Evolutionary conservation across 2,113 vertebrate genomes (phyloP).

Genomic region (Psittacula cyanocephala): DNA sequence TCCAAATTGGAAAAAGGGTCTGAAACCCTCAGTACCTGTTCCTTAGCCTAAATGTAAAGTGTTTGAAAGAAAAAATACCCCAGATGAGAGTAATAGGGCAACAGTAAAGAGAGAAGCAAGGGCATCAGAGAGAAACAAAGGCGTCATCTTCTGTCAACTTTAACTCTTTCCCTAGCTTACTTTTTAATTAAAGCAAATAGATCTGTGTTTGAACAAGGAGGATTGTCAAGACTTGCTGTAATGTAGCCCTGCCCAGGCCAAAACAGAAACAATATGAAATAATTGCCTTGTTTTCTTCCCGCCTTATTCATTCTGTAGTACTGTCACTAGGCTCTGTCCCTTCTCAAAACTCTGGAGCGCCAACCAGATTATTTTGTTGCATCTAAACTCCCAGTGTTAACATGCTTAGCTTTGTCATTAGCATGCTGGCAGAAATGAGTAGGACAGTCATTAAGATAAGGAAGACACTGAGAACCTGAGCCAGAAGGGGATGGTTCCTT

Average conservation of each 20-base stretch:
- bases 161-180: background rate
- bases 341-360: background rate
- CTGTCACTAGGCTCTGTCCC: background rate
- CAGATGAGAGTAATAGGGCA: background rate
- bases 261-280: background rate
- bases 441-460: background rate
- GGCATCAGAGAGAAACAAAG: background rate
- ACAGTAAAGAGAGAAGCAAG: background rate
- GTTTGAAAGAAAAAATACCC: background rate
- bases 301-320: background rate
- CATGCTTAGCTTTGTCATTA: background rate
- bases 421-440: background rate
- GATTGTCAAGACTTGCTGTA: constrained; percentile 8
- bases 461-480: background rate
- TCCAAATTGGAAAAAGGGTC: background rate
- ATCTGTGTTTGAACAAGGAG: background rate
- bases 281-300: background rate
- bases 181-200: constrained; percentile 21
- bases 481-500: background rate
- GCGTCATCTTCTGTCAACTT: background rate
- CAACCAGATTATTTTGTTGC: background rate
- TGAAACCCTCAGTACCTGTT: background rate
- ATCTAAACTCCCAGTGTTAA: background rate
- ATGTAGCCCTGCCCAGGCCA: background rate
- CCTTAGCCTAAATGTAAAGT: background rate